Conservation (phyloP, 2,888 invertebrate species). For the Campaea margaritaria region DNA sequence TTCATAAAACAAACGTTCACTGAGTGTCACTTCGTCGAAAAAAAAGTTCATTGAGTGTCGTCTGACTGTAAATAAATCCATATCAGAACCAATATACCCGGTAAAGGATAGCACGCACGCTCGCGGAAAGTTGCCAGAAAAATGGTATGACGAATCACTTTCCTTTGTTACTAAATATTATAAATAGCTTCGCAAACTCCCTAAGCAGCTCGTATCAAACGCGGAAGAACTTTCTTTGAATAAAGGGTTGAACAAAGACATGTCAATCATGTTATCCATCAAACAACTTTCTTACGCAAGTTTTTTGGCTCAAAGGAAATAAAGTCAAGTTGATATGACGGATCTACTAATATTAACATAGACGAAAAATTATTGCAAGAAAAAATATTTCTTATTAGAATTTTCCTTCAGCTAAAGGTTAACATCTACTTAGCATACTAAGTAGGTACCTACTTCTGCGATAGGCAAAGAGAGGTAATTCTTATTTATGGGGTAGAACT, state of each 20-base stretch:
- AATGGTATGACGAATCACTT: slow-evolving; percentile 25
- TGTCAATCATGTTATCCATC: slow-evolving; percentile 33
- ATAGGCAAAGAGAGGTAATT: too few relatives aligned
- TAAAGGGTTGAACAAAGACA: slow-evolving; percentile 38
- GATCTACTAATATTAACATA: too few relatives aligned
- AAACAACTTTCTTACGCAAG: slow-evolving; percentile 29
- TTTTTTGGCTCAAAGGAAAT: slow-evolving; percentile 16
- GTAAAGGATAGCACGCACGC: slow-evolving; percentile 2
- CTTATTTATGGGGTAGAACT: too few relatives aligned
- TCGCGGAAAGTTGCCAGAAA: slow-evolving; percentile 3
- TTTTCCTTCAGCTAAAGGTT: too few relatives aligned
- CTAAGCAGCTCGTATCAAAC: slow-evolving; percentile 23
- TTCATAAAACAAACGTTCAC: too few relatives aligned
- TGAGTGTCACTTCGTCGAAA: too few relatives aligned
- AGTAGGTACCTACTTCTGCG: too few relatives aligned
- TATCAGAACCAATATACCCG: background rate
- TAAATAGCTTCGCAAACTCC: slow-evolving; percentile 16
- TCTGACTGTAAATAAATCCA: background rate
- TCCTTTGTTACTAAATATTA: slow-evolving; percentile 25
- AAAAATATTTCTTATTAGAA: too few relatives aligned
- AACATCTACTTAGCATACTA: too few relatives aligned
- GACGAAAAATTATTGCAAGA: too few relatives aligned
- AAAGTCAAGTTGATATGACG: slow-evolving; percentile 14
- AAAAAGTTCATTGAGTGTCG: too few relatives aligned
- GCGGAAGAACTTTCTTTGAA: slow-evolving; percentile 20